A percentile compares a stretch with the other conserved stretches of the same genome.
These are phyloP conservation scores for Plectrocnemia conspersa DNA, from an alignment of 1,140 invertebrate genomes.

Conservation along the genomic window DNA sequence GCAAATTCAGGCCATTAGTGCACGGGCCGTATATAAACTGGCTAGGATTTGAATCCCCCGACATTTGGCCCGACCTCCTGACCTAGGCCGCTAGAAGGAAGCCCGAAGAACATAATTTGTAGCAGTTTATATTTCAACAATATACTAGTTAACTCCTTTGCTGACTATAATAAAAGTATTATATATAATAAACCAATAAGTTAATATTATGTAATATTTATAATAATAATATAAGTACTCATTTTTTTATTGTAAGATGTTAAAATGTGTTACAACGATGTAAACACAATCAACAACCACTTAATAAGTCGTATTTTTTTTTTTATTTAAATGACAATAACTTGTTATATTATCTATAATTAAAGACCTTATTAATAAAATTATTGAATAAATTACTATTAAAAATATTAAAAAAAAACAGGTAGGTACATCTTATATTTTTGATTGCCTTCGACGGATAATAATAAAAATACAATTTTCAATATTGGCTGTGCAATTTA, in stretches of 20 bases:
- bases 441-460: neutral
- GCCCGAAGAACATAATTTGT: slow-evolving; percentile 23
- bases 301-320: too few relatives aligned
- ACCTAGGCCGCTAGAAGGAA: slow-evolving; percentile 18
- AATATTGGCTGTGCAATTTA: neutral
- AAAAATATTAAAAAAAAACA: neutral
- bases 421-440: neutral
- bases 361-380: neutral
- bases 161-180: neutral
- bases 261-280: too few relatives aligned
- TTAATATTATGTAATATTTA: neutral
- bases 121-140: neutral
- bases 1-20: slow-evolving; percentile 21
- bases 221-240: neutral
- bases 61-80: slow-evolving; percentile 26
- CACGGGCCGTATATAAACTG: slow-evolving; percentile 19
- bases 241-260: too few relatives aligned
- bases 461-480: neutral
- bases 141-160: neutral
- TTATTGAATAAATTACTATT: neutral
- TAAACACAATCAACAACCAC: too few relatives aligned
- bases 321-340: too few relatives aligned
- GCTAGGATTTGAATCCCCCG: slow-evolving; percentile 19
- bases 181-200: neutral
- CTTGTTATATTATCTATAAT: neutral